phyloP scores from a whole-genome alignment of 1,140 invertebrate genomes.

The Aphaenogaster ashmeadi region DNA sequence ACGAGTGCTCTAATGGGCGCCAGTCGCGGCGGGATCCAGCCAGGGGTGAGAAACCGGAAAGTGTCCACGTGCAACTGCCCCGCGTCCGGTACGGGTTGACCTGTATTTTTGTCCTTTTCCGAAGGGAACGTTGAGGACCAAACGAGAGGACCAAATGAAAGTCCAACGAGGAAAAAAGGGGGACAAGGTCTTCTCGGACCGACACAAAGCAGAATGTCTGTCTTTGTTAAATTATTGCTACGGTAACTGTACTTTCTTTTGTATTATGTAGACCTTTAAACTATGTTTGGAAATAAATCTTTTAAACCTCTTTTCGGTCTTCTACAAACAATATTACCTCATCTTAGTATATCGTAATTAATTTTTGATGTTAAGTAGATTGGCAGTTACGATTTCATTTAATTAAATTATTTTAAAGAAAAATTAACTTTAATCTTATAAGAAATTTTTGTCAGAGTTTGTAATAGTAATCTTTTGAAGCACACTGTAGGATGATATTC shows the following conservation, averaged over 20 bases:
- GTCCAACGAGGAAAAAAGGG: constrained; percentile 35
- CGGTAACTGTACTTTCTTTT: constrained; percentile 81
- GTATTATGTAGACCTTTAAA: constrained; percentile 61
- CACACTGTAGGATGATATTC: constrained; percentile 1
- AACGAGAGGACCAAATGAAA: constrained; percentile 53
- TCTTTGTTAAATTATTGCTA: constrained; percentile 73
- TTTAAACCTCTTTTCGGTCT: neutral
- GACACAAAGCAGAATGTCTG: constrained; percentile 70
- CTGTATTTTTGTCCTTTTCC: constrained; percentile 20
- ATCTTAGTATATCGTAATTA: neutral
- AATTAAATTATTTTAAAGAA: neutral
- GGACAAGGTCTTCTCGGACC: constrained; percentile 15
- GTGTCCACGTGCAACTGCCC: constrained; percentile 10
- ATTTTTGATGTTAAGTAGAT: neutral
- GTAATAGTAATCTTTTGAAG: neutral
- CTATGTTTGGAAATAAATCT: neutral
- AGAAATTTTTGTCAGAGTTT: neutral
- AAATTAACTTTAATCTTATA: neutral
- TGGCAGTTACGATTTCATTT: neutral
- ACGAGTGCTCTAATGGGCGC: constrained; percentile 69
- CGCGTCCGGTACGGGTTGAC: constrained; percentile 14
- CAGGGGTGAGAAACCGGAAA: constrained; percentile 50
- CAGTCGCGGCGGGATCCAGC: constrained; percentile 36
- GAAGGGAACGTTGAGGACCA: constrained; percentile 36
- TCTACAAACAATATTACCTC: neutral